Evolutionary conservation across 37 sponge, comb jelly and placozoan species (phyloP), one percentile per base, ranked within the genome.

Genomic region (Chondrilla cf. caribensis): DNA sequence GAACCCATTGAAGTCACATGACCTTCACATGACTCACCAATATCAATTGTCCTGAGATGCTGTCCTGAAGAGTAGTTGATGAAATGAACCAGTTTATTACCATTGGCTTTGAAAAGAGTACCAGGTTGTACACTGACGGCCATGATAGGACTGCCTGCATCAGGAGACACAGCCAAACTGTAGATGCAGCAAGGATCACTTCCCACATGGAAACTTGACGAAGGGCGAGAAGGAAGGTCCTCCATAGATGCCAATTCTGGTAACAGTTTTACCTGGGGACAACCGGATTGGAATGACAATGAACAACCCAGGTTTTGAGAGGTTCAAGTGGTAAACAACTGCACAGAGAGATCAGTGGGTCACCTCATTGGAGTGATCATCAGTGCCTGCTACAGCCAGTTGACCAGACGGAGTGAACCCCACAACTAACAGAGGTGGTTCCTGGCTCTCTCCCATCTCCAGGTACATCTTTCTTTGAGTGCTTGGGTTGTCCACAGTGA

Each of bases 71-170:
- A 42, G 84, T 77, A 86, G 78, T 89, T 65, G 60, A 65, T 84
- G 39, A 86, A 54, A 66, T 81, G 84, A 38, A 93, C 82, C 21
- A 83, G 78, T 38, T 86, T 86, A 71, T 89, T 84, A 2, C 85
- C 85, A 0, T 84, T 54, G 21, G 89, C 87, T 18, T 55, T 32
- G 38, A 93, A 84, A 47, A 86, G 82, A 59, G 77, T 47, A 2
- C 93, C 93, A 17, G 93, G 93, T 60, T 93, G 93, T 1, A 93
- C 55, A 14, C 80, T 84, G 3, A 86, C 87, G 0, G 93, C 93
- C 54, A 93, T 19, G 80, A 86, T 67, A 21, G 82, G 88, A 14
- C 39, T 28, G 35, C 84, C 78, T 5, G 62, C 60, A 31, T 26
- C 26, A 2, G 83, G 88, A 5, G 87, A 89, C 59, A 93, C 79